Evolutionary conservation across 1,140 invertebrate genomes (phyloP), one percentile per base, ranked within the genome.

Genomic region (Drosophila pectinifera): DNA sequence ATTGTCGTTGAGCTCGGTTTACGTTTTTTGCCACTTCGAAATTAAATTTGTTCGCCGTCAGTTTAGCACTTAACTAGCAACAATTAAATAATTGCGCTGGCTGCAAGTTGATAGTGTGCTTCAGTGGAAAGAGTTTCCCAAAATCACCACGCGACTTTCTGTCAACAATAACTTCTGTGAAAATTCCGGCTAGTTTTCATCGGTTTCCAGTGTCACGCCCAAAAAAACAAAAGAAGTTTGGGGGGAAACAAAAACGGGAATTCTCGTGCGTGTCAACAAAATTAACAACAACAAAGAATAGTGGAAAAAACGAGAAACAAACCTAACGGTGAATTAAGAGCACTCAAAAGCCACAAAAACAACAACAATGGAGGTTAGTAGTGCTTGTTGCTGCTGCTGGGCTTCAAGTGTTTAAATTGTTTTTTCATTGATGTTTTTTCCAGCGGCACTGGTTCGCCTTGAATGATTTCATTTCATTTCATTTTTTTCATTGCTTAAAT

Each of bases 381-480:
- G 51, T 65, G 45, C 28, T 57, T 58, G 69, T 75, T 42, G 36
- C 61, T 59, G 68, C n/a, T 42, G 53, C 46, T 51, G 48, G 48
- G 28, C 28, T 10, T 68, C 53, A 57, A 75, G 59, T 57, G 73
- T 53, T 49, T 54, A 42, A 78, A 79, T 79, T 70, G 41, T 73
- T 79, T 77, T 85, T 76, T 79, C 77, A 84, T 84, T 84, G 76
- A 84, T 79, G 69, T 69, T 72, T 59, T 55, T 41, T 62, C 28
- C 26, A 48, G 65, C 18, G 28, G 48, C 48, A 18, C 28, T 51
- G 28, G 74, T 73, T 86, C 58, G 81, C 79, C 79, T 86, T 86
- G 83, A 82, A 88, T 86, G 83, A 86, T 88, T 88, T 86, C 69
- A 86, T 86, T 86, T 79, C 62, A 70, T 86, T 88, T 76, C 62